These are phyloP conservation scores for Aphyosemion australe DNA, from an alignment of 2,113 vertebrate species.

Conservation along the genomic window DNA sequence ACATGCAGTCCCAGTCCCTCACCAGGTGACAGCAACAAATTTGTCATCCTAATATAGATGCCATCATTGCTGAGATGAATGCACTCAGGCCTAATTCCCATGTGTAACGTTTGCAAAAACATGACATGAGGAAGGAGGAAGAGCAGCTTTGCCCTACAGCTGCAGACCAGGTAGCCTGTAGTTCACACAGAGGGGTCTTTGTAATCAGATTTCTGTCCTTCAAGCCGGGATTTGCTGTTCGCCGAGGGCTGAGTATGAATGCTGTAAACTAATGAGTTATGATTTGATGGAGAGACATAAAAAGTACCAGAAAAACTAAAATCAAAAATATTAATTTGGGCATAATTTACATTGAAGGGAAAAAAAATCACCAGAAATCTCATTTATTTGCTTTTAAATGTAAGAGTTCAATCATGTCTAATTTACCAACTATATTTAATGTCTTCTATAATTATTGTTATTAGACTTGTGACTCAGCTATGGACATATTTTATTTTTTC, in stretches of 20 bases:
- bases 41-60: conserved; percentile 79
- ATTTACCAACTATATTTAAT: too few relatives aligned
- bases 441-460: not conserved
- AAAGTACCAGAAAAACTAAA: conserved; percentile 13
- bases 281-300: not conserved
- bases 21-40: conserved; percentile 71
- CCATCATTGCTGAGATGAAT: conserved; percentile 68
- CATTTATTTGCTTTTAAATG: too few relatives aligned
- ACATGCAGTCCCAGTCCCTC: conserved; percentile 74
- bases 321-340: not conserved
- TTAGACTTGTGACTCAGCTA: not conserved
- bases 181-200: conserved; percentile 61
- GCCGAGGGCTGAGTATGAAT: conserved; percentile 2
- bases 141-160: conserved; percentile 64
- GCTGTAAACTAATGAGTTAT: conserved; percentile 33
- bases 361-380: not conserved
- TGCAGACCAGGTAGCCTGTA: conserved; percentile 53
- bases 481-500: not conserved
- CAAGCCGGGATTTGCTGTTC: conserved; percentile 47
- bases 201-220: conserved; percentile 54
- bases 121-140: conserved; percentile 63
- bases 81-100: conserved; percentile 57
- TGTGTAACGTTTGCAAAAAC: conserved; percentile 73
- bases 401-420: not conserved
- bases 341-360: too few relatives aligned